These are phyloP conservation scores for Anguilla rostrata DNA, from an alignment of 2,113 vertebrate genomes.

Conservation along the genomic window DNA sequence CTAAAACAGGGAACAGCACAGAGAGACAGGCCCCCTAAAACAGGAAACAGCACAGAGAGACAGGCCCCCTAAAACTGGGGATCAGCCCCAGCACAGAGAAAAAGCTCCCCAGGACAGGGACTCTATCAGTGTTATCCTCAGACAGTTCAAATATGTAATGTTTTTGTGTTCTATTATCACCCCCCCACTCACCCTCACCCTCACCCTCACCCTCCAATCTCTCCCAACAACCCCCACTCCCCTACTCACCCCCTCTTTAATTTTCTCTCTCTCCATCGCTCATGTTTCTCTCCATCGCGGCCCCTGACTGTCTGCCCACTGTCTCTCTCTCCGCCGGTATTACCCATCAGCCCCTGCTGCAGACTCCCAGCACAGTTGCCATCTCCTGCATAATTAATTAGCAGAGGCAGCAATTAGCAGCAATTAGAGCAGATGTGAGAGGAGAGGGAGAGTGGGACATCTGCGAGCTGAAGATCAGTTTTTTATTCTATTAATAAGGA, in stretches of 20 bases:
- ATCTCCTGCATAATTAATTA: conserved; percentile 5
- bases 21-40: too few relatives aligned
- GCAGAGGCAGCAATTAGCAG: background rate
- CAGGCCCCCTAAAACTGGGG: too few relatives aligned
- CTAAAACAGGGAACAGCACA: too few relatives aligned
- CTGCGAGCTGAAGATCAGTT: background rate
- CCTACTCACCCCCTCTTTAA: background rate
- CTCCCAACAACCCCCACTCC: background rate
- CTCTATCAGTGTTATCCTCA: too few relatives aligned
- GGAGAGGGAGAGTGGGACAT: background rate
- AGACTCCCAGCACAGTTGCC: background rate
- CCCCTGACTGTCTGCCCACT: background rate
- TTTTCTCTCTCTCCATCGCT: background rate
- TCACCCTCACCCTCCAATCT: too few relatives aligned
- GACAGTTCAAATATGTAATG: too few relatives aligned
- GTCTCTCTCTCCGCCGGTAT: background rate
- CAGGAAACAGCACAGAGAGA: too few relatives aligned
- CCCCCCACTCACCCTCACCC: too few relatives aligned
- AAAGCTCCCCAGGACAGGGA: too few relatives aligned
- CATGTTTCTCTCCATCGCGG: background rate
- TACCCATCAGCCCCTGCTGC: background rate
- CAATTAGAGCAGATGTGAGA: background rate
- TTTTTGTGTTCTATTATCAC: too few relatives aligned
- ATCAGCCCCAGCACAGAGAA: too few relatives aligned
- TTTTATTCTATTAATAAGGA: background rate